phyloP scores from a whole-genome alignment of 2,113 vertebrate species.

The Eidolon helvum region DNA sequence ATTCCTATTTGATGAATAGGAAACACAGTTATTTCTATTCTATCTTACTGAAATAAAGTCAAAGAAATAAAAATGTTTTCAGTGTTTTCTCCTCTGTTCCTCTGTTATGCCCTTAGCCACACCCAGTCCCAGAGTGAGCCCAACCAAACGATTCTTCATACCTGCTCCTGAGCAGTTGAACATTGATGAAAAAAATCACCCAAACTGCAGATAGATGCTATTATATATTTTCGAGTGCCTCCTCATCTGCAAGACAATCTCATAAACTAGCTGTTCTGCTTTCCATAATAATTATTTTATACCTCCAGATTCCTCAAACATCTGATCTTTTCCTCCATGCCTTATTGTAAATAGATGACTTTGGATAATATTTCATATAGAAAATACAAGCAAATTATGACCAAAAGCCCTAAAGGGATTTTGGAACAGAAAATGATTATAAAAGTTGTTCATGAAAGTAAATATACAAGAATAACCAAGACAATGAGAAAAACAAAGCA shows the following conservation, averaged over 20 bases:
- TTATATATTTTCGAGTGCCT: neutral
- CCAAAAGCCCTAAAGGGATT: neutral
- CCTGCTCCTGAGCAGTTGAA: neutral
- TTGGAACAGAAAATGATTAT: neutral
- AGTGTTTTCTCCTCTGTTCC: neutral
- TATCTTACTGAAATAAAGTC: conserved; percentile 10
- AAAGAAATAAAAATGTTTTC: conserved; percentile 24
- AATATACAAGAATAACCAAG: neutral
- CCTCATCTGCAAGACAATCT: neutral
- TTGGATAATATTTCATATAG: neutral
- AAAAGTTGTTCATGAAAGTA: neutral
- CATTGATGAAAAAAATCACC: neutral
- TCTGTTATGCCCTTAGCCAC: neutral
- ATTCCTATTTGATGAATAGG: neutral
- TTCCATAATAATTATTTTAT: neutral
- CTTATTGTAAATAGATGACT: neutral
- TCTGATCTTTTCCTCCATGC: neutral
- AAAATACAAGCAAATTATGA: conserved; percentile 18
- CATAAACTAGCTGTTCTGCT: neutral
- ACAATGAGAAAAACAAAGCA: conserved; percentile 44
- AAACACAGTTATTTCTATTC: conserved; percentile 10
- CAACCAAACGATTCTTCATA: neutral
- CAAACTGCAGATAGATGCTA: neutral
- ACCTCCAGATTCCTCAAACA: neutral
- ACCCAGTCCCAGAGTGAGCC: neutral